phyloP scores from a whole-genome alignment of 2,113 vertebrate species.

The Brevimyrus niger region DNA sequence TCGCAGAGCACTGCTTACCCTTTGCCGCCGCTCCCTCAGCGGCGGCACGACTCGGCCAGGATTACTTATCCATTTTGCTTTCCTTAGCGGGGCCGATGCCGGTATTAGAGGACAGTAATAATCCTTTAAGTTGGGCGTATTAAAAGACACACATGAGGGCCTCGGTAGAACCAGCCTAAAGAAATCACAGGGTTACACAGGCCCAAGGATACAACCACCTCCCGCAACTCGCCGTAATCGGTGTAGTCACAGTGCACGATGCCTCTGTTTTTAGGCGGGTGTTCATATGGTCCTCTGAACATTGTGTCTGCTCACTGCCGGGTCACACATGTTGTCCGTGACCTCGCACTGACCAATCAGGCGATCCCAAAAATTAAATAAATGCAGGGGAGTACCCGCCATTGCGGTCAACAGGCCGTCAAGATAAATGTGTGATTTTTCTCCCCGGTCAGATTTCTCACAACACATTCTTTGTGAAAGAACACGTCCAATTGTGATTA shows the following conservation, averaged over 20 bases:
- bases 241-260: not conserved
- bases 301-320: not conserved
- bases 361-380: not conserved
- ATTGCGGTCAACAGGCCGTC: not conserved
- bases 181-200: not conserved
- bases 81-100: not conserved
- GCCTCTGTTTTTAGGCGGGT: not conserved
- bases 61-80: slow-evolving; percentile 12
- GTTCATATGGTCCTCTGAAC: not conserved
- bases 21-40: not conserved
- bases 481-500: not conserved
- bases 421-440: not conserved
- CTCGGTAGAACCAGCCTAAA: not conserved
- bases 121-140: not conserved
- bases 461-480: not conserved
- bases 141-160: not conserved
- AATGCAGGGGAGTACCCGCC: not conserved
- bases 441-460: not conserved
- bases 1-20: not conserved
- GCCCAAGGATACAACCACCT: not conserved
- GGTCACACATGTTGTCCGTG: not conserved
- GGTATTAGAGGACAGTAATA: not conserved
- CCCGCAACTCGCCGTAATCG: not conserved
- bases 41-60: not conserved
- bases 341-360: not conserved